Conservation (phyloP, 1,140 invertebrate species). For the Danaus plexippus region DNA sequence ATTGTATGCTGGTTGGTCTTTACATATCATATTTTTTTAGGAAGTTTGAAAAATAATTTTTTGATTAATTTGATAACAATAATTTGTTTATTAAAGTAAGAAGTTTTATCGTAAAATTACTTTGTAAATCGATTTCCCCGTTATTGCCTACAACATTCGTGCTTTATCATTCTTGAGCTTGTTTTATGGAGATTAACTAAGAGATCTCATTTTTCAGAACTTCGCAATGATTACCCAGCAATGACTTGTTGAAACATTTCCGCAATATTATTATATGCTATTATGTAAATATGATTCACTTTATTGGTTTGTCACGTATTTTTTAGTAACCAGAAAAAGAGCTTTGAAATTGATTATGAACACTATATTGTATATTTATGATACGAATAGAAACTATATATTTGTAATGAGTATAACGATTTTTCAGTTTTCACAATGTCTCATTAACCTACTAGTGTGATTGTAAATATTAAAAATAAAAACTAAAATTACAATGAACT, state of each 20-base stretch:
- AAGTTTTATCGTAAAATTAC: conserved; percentile 23
- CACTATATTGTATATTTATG: no score
- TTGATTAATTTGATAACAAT: not conserved
- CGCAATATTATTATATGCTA: no score
- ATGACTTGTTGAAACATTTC: conserved; percentile 20
- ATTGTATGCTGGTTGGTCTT: not conserved
- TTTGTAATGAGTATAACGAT: no score
- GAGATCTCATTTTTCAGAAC: conserved; percentile 24
- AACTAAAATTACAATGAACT: no score
- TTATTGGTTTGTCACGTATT: no score
- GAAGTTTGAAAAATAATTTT: not conserved
- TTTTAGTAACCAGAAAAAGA: no score
- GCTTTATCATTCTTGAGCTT: conserved; percentile 36
- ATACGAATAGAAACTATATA: no score
- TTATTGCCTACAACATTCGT: conserved; percentile 26
- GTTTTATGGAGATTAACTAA: conserved; percentile 38
- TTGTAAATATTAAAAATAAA: no score
- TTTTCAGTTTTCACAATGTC: no score
- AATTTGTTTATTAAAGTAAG: conserved; percentile 12
- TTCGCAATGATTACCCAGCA: conserved; percentile 18
- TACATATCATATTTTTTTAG: not conserved
- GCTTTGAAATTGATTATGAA: no score
- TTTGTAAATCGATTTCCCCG: conserved; percentile 28
- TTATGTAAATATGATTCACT: no score
- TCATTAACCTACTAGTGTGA: no score